These are phyloP conservation scores for Zaprionus kolodkinae DNA, from an alignment of 1,140 invertebrate species.

Conservation along the genomic window DNA sequence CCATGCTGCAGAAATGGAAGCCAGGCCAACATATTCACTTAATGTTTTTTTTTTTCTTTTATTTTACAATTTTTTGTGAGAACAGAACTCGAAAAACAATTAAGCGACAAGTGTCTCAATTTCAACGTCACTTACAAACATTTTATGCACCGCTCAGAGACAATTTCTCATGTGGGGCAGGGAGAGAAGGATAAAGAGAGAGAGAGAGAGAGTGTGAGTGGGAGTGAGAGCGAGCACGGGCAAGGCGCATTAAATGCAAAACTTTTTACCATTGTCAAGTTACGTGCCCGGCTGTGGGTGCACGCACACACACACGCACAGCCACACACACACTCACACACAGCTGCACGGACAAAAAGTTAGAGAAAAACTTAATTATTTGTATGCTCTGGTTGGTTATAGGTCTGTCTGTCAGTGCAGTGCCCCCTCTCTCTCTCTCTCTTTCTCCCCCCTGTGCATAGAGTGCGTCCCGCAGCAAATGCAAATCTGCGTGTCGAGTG, in stretches of 20 bases:
- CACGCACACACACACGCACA: slow-evolving; percentile 39
- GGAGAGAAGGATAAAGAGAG: not conserved
- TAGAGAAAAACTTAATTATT: slow-evolving; percentile 78
- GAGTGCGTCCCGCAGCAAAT: not conserved
- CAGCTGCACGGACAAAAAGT: slow-evolving; percentile 43
- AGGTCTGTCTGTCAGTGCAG: slow-evolving; percentile 20
- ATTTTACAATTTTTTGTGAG: slow-evolving; percentile 45
- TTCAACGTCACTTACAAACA: slow-evolving; percentile 82
- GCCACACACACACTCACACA: slow-evolving; percentile 1
- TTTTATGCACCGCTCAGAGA: slow-evolving; percentile 73
- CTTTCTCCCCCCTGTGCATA: not conserved
- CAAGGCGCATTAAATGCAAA: slow-evolving; percentile 70
- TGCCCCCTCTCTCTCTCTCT: not conserved
- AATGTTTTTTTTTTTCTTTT: slow-evolving; percentile 41
- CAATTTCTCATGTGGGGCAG: slow-evolving; percentile 13
- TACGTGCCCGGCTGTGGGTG: slow-evolving; percentile 52
- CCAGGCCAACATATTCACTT: slow-evolving; percentile 48
- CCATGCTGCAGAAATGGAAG: slow-evolving; percentile 28
- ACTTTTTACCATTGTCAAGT: slow-evolving; percentile 76
- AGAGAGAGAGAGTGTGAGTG: not conserved
- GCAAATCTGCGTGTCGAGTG: slow-evolving; percentile 37
- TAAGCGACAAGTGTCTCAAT: slow-evolving; percentile 82
- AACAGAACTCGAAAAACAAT: slow-evolving; percentile 77
- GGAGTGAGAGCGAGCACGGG: slow-evolving; percentile 6
- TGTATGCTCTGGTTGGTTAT: slow-evolving; percentile 44